Base-by-base conservation (phyloP, 2,888 invertebrate species). In the Erebia ligea region DNA sequence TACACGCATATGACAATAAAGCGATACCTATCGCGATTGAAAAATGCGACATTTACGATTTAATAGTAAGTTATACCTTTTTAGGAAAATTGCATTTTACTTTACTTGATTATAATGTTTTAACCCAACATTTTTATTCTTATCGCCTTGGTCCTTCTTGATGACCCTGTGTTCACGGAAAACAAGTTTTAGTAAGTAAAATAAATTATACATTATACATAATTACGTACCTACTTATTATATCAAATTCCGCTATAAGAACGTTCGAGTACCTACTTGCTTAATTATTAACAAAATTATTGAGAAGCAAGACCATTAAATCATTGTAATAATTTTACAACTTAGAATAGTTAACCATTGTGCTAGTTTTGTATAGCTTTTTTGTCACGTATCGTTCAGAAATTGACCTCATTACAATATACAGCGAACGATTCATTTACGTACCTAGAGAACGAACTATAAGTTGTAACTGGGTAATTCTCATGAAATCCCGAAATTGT, bases 121-220 rank as follows among this genome's bases (percentile, higher is more conserved):
- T 54, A 54, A 54, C 61, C 21, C 45, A 19, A 21, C 21, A 67
- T 48, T 65, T 66, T 67, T 72, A 50, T 63, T 63, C 59, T 68
- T 70, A 57, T 75, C 69, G 71, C 76, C 76, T 77, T 79, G 82
- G 81, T 83, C 79, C 80, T 83, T 80, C 76, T 78, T 81, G 82
- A 81, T 76, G 84, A 78, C 81, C 83, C 78, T 81, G 80, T 74
- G 69, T 76, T 84, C 83, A 83, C 80, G 81, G 82, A 82, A 81
- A 87, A 86, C 87, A 76, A 84, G 87, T 87, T 86, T 54, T 54
- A 54, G 17, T 19, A 54, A 54, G 54, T 54, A 2, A 19, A 54
- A 54, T 54, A 52, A 52, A 52, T 52, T 52, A 17, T 52, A 54
- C 10, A 54, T 10, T 19, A 52, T 52, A 34, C 34, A 34, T 34